Base-by-base conservation (phyloP, 2,797 vertebrate species). In the Perodicticus potto region DNA sequence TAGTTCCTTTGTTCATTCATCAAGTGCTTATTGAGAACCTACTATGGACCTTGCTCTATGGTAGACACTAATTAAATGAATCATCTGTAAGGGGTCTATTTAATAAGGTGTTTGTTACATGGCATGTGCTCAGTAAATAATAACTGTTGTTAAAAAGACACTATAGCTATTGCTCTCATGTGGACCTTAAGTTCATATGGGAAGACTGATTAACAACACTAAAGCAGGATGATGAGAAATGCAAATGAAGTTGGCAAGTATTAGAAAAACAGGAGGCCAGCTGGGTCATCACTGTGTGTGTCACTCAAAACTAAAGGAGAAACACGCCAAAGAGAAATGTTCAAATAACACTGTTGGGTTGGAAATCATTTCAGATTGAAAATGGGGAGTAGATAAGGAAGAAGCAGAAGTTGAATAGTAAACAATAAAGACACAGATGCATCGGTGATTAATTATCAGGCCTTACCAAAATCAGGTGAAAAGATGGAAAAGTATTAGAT, bases 331-430 rank as follows among this genome's bases (percentile, higher is more conserved):
- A 73, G 80, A 83, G 29, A 83, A 86, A 1, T 10, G 27, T 85
- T 94, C 55, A 84, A 76, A 57, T 69, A 61, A 45, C 9, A 45
- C 29, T 34, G 3, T 43, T 45, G 82, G 37, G 86, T 63, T 55
- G 72, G 89, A 83, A 92, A 59, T 80, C 20, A 49, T 78, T 90
- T 90, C 53, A 82, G 10, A 85, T 94, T 81, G 85, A 74, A 85
- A 96, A 77, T 59, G 45, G 3, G 73, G 37, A 78, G 23, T 81
- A 70, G 11, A 43, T 74, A 19, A 45, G 34, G 49, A 93, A 82
- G 59, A 29, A 34, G 22, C 65, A 29, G 63, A 74, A 78, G 17
- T 55, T 76, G 43, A 72, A 22, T 20, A 70, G 32, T 55, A 43
- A 84, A 93, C 32, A 53, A 23, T 40, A 40, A 77, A 77, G 32